phyloP scores from a whole-genome alignment of 2,888 invertebrate species.

The Heteropelma amictum region DNA sequence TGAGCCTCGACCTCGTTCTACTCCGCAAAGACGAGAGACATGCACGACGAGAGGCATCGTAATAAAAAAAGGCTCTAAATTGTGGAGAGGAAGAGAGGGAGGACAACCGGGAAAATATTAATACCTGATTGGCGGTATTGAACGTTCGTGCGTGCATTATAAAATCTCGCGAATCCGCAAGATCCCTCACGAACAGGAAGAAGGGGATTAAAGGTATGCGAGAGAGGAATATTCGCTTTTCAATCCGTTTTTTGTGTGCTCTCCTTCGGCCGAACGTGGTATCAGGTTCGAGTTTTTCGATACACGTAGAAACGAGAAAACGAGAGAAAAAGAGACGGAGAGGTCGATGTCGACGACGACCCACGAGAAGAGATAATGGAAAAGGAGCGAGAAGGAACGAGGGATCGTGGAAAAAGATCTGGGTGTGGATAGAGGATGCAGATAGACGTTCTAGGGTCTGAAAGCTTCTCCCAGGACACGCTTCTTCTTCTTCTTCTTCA shows the following conservation, averaged over 20 bases:
- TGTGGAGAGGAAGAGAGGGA: neutral
- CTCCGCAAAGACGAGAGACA: conserved; percentile 23
- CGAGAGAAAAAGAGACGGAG: neutral
- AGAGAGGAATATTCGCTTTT: conserved; percentile 22
- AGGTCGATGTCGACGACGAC: neutral
- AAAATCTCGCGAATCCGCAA: conserved; percentile 7
- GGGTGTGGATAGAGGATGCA: conserved; percentile 26
- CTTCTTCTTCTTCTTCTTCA: conserved; percentile 34
- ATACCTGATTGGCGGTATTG: conserved; percentile 1
- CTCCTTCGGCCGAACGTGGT: conserved; percentile 2
- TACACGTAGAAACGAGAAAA: neutral
- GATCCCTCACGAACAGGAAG: conserved; percentile 18
- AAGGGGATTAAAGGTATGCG: conserved; percentile 19
- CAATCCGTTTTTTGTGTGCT: conserved; percentile 3
- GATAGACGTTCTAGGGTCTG: conserved; percentile 41
- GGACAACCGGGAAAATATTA: neutral
- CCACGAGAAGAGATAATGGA: conserved; percentile 12
- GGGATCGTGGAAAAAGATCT: conserved; percentile 10
- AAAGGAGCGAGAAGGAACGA: conserved; percentile 25
- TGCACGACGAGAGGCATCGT: neutral
- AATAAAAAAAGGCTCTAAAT: neutral
- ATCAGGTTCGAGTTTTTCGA: conserved; percentile 28
- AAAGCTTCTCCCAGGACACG: conserved; percentile 40
- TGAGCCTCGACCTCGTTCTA: conserved; percentile 53
- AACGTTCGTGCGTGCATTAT: neutral